Conservation (phyloP, 2,113 vertebrate genomes). For the Nestor notabilis region DNA sequence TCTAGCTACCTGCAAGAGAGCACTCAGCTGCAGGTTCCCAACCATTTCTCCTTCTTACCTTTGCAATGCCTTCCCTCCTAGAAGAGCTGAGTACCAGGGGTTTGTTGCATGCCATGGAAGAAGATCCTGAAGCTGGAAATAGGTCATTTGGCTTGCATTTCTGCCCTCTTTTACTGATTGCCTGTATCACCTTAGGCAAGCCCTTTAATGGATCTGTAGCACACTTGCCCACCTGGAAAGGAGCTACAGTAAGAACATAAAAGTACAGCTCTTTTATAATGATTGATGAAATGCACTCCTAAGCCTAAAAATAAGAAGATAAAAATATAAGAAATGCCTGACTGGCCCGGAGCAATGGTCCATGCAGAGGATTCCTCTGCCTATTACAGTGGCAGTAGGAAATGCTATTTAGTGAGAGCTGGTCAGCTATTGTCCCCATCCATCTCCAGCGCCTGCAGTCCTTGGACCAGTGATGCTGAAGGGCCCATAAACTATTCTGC, state of each 20-base stretch:
- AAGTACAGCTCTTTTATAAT: not conserved
- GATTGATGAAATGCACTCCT: not conserved
- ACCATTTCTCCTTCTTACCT: not conserved
- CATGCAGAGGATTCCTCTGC: not conserved
- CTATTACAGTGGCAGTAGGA: not conserved
- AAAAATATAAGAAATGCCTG: not conserved
- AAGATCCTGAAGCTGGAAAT: not conserved
- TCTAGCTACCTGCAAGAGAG: not conserved
- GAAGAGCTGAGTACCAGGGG: not conserved
- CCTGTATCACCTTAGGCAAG: not conserved
- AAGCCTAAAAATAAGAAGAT: not conserved
- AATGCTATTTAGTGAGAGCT: not conserved
- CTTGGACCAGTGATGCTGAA: not conserved
- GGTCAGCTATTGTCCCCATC: not conserved
- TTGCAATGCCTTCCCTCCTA: not conserved
- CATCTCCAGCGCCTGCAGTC: not conserved
- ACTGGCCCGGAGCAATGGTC: fast-evolving
- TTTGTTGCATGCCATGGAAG: not conserved
- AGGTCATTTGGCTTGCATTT: not conserved
- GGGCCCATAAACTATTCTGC: not conserved
- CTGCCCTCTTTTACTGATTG: not conserved
- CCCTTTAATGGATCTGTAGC: not conserved
- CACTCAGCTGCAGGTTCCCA: not conserved
- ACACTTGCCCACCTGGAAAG: not conserved
- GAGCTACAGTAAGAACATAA: not conserved